phyloP scores from a whole-genome alignment of 2,113 vertebrate species.

The Lonchura striata region DNA sequence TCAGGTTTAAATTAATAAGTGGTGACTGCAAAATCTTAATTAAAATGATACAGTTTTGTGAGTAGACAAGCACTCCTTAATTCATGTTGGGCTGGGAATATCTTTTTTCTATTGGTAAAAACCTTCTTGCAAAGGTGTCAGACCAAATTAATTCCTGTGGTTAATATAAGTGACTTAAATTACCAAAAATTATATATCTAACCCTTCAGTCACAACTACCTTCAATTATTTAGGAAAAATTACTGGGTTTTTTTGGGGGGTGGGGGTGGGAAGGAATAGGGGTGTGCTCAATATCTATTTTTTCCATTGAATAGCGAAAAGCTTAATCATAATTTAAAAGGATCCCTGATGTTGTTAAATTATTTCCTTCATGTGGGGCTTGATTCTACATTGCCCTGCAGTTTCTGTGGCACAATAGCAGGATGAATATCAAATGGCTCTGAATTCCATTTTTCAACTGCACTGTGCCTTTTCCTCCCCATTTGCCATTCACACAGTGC shows the following conservation, averaged over 20 bases:
- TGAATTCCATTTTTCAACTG: neutral
- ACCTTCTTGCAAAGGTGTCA: neutral
- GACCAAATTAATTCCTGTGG: neutral
- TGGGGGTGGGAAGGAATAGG: rapidly evolving
- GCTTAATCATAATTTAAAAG: neutral
- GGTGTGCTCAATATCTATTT: neutral
- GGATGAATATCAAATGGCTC: neutral
- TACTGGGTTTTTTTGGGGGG: neutral
- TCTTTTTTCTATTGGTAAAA: neutral
- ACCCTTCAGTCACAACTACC: neutral
- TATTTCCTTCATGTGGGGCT: neutral
- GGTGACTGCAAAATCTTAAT: conserved; percentile 30
- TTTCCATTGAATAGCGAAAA: neutral
- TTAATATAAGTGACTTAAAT: neutral
- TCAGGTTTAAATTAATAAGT: conserved; percentile 45
- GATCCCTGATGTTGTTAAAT: neutral
- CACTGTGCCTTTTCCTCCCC: neutral
- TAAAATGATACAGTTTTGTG: conserved; percentile 14
- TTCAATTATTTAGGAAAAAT: neutral
- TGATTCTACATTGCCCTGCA: neutral
- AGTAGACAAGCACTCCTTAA: neutral
- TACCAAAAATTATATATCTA: neutral
- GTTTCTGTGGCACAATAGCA: neutral
- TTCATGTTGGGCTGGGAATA: conserved; percentile 1
- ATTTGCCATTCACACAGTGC: neutral